These are phyloP conservation scores for Catocala fraxini DNA, from an alignment of 2,888 invertebrate genomes.

Conservation along the genomic window DNA sequence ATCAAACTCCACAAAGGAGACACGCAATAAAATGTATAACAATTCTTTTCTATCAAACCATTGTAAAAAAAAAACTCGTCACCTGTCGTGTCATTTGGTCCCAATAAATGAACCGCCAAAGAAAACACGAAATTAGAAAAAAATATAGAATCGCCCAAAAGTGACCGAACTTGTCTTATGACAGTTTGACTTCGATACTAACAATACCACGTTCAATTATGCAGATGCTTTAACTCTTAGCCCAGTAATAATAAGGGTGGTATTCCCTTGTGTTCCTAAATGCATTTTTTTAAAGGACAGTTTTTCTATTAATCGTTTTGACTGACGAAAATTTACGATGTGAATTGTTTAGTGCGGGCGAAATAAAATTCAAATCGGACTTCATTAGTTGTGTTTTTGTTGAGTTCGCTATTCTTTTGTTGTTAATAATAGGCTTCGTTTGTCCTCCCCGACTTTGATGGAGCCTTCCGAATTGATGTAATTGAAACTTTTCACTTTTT, in stretches of 20 bases:
- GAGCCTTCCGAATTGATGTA: conserved; percentile 72
- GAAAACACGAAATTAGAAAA: conserved; percentile 79
- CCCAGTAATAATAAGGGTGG: conserved; percentile 9
- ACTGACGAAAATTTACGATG: conserved; percentile 86
- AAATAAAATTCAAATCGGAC: conserved; percentile 79
- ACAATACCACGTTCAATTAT: conserved; percentile 34
- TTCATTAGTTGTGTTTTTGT: conserved; percentile 82
- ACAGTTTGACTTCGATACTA: conserved; percentile 62
- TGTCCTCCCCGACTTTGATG: conserved; percentile 64
- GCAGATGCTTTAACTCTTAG: conserved; percentile 40
- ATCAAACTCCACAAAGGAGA: conserved; percentile 72
- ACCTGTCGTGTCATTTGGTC: conserved; percentile 88
- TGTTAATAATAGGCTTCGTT: conserved; percentile 69
- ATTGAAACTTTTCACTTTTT: conserved; percentile 39
- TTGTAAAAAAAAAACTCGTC: conserved; percentile 74
- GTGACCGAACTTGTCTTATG: conserved; percentile 77
- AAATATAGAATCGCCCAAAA: conserved; percentile 75
- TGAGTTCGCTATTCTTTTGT: conserved; percentile 65
- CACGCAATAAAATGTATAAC: conserved; percentile 86
- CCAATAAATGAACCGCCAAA: conserved; percentile 85
- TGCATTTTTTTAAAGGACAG: conserved; percentile 59
- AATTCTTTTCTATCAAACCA: conserved; percentile 70
- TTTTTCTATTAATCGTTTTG: conserved; percentile 79
- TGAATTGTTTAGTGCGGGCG: conserved; percentile 76
- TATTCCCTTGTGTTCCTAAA: conserved; percentile 26